phyloP scores from a whole-genome alignment of 2,888 invertebrate genomes.

The Tetragnatha montana region DNA sequence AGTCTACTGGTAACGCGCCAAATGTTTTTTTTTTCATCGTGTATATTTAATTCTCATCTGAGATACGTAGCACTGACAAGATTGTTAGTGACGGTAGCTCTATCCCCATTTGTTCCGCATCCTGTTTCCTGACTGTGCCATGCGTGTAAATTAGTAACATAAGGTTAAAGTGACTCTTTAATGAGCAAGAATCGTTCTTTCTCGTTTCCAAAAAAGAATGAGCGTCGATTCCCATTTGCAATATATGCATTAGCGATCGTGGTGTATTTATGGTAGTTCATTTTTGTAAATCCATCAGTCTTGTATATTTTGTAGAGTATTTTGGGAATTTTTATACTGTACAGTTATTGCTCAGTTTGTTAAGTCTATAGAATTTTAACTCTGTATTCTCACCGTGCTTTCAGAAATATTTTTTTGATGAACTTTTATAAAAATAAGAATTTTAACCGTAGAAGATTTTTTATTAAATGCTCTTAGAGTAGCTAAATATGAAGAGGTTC shows the following conservation, averaged over 20 bases:
- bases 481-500: too few species aligned
- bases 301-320: conserved; percentile 59
- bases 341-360: conserved; percentile 28
- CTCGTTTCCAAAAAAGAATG: background rate
- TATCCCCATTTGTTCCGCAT: conserved; percentile 33
- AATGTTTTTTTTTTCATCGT: conserved; percentile 40
- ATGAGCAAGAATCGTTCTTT: background rate
- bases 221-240: background rate
- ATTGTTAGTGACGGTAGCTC: background rate
- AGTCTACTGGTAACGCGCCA: conserved; percentile 31
- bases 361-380: background rate
- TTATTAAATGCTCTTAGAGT: background rate
- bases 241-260: conserved; percentile 7
- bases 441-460: background rate
- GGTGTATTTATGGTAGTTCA: conserved; percentile 30
- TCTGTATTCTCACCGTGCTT: background rate
- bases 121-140: conserved; percentile 39
- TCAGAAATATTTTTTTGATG: background rate
- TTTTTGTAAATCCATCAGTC: conserved; percentile 46
- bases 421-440: background rate
- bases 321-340: conserved; percentile 56
- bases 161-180: background rate
- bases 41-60: conserved; percentile 31
- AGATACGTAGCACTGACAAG: background rate
- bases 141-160: background rate